Conservation (phyloP, 2,888 invertebrate genomes). For the Ornithoptera priamus region DNA sequence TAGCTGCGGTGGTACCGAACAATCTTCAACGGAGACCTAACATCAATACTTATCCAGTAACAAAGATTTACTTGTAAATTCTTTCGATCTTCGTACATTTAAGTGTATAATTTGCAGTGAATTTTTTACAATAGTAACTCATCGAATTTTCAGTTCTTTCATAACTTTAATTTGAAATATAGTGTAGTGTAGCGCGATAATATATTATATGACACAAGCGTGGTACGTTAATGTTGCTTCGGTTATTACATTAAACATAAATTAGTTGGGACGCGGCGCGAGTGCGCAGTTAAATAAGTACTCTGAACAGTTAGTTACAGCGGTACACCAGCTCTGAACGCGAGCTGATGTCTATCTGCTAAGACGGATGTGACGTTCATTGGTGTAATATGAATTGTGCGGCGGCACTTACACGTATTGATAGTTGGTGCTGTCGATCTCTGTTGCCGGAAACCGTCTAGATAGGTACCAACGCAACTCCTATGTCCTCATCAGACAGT, state of each 20-base stretch:
- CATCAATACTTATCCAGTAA: no score
- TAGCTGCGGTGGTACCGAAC: no score
- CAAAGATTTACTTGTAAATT: no score
- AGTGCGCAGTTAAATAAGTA: conserved; percentile 15
- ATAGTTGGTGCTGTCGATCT: no score
- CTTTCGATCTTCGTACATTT: no score
- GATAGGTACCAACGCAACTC: no score
- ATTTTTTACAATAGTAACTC: no score
- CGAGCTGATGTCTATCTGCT: conserved; percentile 27
- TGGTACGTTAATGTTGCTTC: not conserved
- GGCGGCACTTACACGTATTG: no score
- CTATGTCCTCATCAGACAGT: no score
- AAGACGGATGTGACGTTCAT: conserved; percentile 27
- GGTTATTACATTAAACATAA: conserved; percentile 13
- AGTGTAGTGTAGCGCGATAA: not conserved
- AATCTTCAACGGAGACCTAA: no score
- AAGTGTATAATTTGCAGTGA: no score
- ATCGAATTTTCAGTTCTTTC: not conserved
- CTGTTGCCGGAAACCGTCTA: no score
- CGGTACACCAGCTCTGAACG: conserved; percentile 8
- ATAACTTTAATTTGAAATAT: not conserved
- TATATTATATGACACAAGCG: not conserved
- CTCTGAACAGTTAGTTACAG: conserved; percentile 17
- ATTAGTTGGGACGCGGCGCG: conserved; percentile 9
- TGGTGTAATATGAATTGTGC: not conserved